A percentile compares a stretch with the other conserved stretches of the same genome.
phyloP scores from a whole-genome alignment of 2,888 invertebrate genomes.

The Ptilodon capucinus region DNA sequence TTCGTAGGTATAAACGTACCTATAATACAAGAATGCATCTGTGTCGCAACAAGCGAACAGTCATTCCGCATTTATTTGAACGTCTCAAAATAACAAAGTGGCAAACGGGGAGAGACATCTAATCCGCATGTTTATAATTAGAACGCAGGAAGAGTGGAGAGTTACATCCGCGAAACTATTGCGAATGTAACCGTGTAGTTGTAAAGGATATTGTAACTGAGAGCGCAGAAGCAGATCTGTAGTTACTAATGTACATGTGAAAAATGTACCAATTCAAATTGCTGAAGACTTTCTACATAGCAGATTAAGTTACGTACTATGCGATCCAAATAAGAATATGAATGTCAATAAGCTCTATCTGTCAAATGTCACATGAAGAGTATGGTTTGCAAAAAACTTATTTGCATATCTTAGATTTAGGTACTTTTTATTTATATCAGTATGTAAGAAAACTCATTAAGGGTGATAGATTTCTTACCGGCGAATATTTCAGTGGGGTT shows the following conservation, averaged over 20 bases:
- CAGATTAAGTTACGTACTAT: no score
- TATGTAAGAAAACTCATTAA: no score
- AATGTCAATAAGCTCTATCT: no score
- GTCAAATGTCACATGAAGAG: no score
- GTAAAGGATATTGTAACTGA: neutral
- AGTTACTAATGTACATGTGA: neutral
- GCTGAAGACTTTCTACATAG: no score
- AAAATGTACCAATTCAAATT: no score
- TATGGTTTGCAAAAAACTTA: no score
- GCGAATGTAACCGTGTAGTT: neutral
- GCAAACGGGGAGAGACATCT: neutral
- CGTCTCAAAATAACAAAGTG: neutral
- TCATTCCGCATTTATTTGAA: neutral
- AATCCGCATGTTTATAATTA: conserved; percentile 1
- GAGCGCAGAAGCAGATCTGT: neutral
- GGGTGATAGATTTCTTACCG: no score
- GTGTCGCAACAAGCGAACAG: neutral
- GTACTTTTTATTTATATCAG: no score
- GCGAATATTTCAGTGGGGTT: no score
- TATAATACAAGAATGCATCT: neutral
- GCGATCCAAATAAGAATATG: no score
- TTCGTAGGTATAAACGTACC: neutral
- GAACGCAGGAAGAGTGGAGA: neutral
- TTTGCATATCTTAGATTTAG: no score
- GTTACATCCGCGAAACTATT: neutral